Conservation (phyloP, 2,797 vertebrate genomes). For the Dromococcyx pavoninus region DNA sequence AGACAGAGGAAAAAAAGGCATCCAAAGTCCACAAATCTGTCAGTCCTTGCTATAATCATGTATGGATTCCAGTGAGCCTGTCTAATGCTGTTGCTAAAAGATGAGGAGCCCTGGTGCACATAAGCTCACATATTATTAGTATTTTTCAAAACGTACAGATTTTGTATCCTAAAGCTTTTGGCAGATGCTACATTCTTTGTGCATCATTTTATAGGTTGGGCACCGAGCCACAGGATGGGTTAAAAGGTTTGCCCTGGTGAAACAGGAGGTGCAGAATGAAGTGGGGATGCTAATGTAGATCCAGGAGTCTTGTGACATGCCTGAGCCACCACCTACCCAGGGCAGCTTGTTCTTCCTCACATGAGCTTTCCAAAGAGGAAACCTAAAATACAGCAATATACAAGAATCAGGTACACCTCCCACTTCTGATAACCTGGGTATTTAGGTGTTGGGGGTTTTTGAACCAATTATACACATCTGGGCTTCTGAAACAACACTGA, state of each 20-base stretch:
- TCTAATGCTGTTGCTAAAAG: background rate
- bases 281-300: background rate
- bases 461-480: background rate
- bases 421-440: background rate
- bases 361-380: background rate
- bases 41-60: background rate
- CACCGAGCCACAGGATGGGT: background rate
- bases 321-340: background rate
- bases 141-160: background rate
- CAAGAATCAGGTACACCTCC: background rate
- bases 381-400: background rate
- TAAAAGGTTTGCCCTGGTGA: background rate
- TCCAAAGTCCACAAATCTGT: background rate
- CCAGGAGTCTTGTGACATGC: background rate
- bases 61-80: background rate
- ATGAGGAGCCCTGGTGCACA: background rate
- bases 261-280: background rate
- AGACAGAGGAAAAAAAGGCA: background rate
- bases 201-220: background rate
- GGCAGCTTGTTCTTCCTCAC: background rate
- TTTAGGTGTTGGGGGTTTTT: background rate
- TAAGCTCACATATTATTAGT: background rate
- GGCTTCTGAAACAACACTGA: background rate
- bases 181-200: background rate
- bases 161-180: background rate